A percentile compares a stretch with the other conserved stretches of the same genome.
Evolutionary conservation across 1,140 invertebrate species (phyloP).

Genomic region (Heliconius congener): DNA sequence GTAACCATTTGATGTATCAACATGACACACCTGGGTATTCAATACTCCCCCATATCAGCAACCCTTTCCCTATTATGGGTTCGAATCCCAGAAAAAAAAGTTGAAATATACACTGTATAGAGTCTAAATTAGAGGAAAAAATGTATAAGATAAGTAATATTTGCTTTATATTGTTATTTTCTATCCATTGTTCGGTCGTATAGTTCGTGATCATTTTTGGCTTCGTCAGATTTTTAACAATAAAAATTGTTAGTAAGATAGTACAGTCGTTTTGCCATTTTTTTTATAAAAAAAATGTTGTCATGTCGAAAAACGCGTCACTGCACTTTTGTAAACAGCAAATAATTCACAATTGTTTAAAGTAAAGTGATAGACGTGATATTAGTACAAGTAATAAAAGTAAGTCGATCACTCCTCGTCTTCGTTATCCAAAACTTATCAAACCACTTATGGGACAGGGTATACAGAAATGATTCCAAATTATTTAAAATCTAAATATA

Average conservation of each 20-base stretch:
- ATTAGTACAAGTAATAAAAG: too few species aligned
- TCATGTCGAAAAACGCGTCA: background rate
- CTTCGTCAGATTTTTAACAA: background rate
- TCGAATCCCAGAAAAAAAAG: background rate
- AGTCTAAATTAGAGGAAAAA: background rate
- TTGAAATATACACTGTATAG: background rate
- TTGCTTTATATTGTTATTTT: constrained; percentile 4
- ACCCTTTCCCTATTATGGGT: background rate
- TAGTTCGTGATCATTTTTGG: constrained; percentile 11
- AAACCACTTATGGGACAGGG: too few species aligned
- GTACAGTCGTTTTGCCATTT: background rate
- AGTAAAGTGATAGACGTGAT: too few species aligned
- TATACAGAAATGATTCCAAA: too few species aligned
- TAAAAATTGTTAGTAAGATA: background rate
- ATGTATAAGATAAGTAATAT: background rate
- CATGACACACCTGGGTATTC: constrained; percentile 18
- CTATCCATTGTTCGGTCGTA: background rate
- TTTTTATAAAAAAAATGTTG: background rate
- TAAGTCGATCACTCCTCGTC: too few species aligned
- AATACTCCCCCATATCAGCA: constrained; percentile 8
- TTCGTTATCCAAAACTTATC: too few species aligned
- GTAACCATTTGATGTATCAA: constrained; percentile 13
- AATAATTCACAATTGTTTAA: too few species aligned
- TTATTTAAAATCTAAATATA: too few species aligned
- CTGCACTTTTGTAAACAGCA: too few species aligned